These are phyloP conservation scores for Myotis pilosus DNA, from an alignment of 2,797 vertebrate species.

Conservation along the genomic window DNA sequence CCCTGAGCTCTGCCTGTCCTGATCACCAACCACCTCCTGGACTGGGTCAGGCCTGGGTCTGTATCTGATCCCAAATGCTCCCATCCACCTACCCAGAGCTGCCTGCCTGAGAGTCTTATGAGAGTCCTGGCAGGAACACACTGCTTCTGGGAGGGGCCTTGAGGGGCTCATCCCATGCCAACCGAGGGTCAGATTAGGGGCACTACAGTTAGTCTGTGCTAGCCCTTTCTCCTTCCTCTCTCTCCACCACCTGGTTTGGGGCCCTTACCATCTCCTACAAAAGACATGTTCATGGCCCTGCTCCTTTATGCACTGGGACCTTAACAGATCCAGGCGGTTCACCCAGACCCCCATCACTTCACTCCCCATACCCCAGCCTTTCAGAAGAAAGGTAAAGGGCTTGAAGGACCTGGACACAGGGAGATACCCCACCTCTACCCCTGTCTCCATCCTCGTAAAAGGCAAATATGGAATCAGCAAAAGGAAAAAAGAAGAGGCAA, in stretches of 20 bases:
- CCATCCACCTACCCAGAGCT: background rate
- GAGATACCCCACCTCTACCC: slow-evolving; percentile 56
- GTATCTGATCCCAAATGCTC: background rate
- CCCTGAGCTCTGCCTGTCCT: background rate
- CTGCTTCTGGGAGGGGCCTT: background rate
- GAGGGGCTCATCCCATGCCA: background rate
- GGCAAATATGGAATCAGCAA: slow-evolving; percentile 83
- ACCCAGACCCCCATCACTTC: background rate
- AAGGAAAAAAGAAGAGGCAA: slow-evolving; percentile 33
- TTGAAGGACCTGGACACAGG: slow-evolving; percentile 55
- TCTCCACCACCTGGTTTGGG: background rate
- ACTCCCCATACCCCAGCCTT: background rate
- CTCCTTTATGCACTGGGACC: background rate
- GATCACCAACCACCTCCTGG: background rate
- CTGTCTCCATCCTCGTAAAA: slow-evolving; percentile 81
- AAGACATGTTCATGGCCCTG: background rate
- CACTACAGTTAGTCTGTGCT: background rate
- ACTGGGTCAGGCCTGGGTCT: background rate
- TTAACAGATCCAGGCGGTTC: background rate
- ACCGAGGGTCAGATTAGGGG: background rate
- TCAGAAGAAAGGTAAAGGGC: slow-evolving; percentile 79
- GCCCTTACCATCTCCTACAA: background rate
- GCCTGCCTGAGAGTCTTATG: background rate
- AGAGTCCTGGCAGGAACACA: background rate
- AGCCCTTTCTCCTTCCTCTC: background rate